These are phyloP conservation scores for Drosophila acutilabella DNA, from an alignment of 2,888 invertebrate species.

Conservation along the genomic window DNA sequence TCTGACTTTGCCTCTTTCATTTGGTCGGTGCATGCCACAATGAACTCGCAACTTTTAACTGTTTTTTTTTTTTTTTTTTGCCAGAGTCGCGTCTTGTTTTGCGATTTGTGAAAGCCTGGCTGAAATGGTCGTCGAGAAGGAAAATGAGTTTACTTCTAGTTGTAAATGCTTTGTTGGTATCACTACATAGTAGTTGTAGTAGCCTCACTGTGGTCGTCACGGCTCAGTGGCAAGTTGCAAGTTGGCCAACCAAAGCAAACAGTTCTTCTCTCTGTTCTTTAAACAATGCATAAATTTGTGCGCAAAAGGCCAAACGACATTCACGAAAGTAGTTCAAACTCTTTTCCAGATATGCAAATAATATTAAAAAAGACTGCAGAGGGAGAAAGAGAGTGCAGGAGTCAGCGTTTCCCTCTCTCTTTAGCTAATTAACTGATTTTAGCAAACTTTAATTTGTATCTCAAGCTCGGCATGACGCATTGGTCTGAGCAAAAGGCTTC, in stretches of 20 bases:
- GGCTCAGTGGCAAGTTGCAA: slow-evolving; percentile 23
- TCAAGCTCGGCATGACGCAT: slow-evolving; percentile 30
- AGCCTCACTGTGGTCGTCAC: slow-evolving; percentile 29
- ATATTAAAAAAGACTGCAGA: background rate
- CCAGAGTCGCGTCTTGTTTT: slow-evolving; percentile 51
- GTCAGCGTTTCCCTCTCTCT: background rate
- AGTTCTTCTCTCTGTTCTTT: slow-evolving; percentile 35
- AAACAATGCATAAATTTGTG: slow-evolving; percentile 78
- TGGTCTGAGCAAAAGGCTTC: slow-evolving; percentile 20
- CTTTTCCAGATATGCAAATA: slow-evolving; percentile 49
- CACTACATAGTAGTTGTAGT: background rate
- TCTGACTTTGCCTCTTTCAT: slow-evolving; percentile 14
- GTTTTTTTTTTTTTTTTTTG: slow-evolving; percentile 61
- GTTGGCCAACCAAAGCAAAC: slow-evolving; percentile 52
- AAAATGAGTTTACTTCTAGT: slow-evolving; percentile 68
- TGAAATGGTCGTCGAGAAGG: slow-evolving; percentile 34
- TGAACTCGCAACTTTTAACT: slow-evolving; percentile 80
- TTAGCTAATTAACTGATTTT: slow-evolving; percentile 37
- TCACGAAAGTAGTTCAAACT: slow-evolving; percentile 73
- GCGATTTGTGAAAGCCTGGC: slow-evolving; percentile 79
- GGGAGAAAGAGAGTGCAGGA: background rate
- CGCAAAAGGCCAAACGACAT: slow-evolving; percentile 66
- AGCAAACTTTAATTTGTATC: slow-evolving; percentile 10
- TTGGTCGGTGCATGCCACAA: slow-evolving; percentile 71
- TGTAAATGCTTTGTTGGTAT: slow-evolving; percentile 9